Percentiles rank a stretch among this genome's conserved stretches.
phyloP scores from a whole-genome alignment of 2,113 vertebrate genomes.

The Lophotis ruficrista region DNA sequence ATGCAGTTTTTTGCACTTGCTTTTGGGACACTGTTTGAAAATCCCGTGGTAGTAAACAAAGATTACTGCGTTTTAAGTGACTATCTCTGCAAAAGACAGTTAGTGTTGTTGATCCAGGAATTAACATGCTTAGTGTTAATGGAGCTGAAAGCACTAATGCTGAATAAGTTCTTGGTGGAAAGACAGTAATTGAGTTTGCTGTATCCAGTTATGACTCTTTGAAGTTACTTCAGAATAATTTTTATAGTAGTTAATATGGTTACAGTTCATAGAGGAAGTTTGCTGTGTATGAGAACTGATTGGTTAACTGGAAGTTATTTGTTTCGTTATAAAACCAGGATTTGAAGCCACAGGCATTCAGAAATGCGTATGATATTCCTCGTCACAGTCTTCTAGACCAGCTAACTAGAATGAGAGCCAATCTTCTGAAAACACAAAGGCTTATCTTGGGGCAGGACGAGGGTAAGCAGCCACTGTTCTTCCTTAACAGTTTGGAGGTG shows the following conservation, averaged over 20 bases:
- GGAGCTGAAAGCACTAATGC: not conserved
- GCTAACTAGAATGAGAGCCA: constrained; percentile 84
- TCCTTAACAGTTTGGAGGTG: not conserved
- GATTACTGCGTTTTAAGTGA: not conserved
- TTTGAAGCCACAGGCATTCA: constrained; percentile 81
- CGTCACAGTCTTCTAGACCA: constrained; percentile 81
- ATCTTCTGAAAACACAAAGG: constrained; percentile 80
- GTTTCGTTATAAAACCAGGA: constrained; percentile 71
- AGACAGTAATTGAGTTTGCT: not conserved
- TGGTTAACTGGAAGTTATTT: not conserved
- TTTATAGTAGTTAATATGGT: not conserved
- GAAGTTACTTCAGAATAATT: not conserved
- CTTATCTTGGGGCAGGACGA: constrained; percentile 82
- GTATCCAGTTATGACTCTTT: not conserved
- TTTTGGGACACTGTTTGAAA: not conserved
- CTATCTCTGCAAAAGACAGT: not conserved
- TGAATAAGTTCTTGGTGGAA: not conserved
- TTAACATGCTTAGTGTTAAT: not conserved
- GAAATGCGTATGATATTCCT: constrained; percentile 86
- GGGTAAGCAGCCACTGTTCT: constrained; percentile 64
- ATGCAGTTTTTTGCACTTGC: not conserved
- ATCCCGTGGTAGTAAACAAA: not conserved
- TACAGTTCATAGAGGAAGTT: not conserved
- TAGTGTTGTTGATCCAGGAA: not conserved
- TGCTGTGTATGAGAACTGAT: not conserved